Percentiles rank a stretch among this genome's conserved stretches.
phyloP scores from a whole-genome alignment of 2,888 invertebrate species.

The Scaptomyza reducta region DNA sequence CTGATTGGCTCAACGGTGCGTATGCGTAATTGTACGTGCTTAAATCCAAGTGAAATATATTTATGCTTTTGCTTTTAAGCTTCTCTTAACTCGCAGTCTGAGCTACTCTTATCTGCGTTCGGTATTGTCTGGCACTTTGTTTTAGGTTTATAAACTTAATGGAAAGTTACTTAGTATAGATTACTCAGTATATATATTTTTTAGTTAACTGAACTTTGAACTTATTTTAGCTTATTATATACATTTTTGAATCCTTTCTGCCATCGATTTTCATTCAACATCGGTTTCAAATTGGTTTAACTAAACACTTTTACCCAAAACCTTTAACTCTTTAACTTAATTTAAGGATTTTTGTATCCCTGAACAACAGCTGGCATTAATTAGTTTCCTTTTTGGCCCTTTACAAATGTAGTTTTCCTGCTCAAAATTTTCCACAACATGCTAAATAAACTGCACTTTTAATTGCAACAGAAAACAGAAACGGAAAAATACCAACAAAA shows the following conservation, averaged over 20 bases:
- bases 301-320: no score
- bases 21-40: constrained; percentile 39
- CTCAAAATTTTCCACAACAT: constrained; percentile 17
- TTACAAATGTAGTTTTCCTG: constrained; percentile 18
- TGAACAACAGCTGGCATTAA: neutral
- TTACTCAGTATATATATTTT: neutral
- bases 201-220: no score
- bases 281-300: no score
- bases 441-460: constrained; percentile 37
- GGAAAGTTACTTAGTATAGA: neutral
- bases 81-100: neutral
- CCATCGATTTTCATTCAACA: no score
- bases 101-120: neutral
- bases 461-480: constrained; percentile 26
- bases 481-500: neutral
- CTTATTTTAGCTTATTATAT: no score
- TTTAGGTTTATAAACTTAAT: neutral
- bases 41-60: constrained; percentile 10
- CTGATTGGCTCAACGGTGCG: constrained; percentile 39
- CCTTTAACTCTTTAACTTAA: neutral
- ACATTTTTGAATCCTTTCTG: no score
- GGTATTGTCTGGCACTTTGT: neutral
- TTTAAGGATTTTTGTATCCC: no score
- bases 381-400: constrained; percentile 1
- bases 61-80: neutral